Percentiles rank a stretch among this genome's conserved stretches.
phyloP scores from a whole-genome alignment of 2,113 vertebrate species.

The Dunckerocampus dactyliophorus region DNA sequence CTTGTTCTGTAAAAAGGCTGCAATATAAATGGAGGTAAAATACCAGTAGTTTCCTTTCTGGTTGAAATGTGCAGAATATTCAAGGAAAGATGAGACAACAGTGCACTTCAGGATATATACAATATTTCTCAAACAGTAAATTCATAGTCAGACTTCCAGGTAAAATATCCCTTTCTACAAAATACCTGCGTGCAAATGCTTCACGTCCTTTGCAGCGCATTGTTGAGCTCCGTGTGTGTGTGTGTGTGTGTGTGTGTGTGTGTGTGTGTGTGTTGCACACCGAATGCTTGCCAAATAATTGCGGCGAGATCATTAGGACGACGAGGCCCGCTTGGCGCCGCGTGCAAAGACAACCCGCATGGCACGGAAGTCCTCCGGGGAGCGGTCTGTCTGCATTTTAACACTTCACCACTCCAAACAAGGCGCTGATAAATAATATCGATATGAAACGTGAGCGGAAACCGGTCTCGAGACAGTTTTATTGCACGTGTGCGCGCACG shows the following conservation, averaged over 20 bases:
- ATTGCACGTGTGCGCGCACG: no score
- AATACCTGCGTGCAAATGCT: slow-evolving; percentile 18
- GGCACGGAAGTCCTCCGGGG: slow-evolving; percentile 24
- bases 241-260: not conserved
- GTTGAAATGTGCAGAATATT: no score
- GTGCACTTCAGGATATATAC: no score
- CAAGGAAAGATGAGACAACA: no score
- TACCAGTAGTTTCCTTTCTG: not conserved
- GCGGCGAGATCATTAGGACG: slow-evolving; percentile 21
- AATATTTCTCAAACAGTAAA: no score
- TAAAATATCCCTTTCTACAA: no score
- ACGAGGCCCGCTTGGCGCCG: slow-evolving; percentile 26
- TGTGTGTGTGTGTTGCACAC: not conserved
- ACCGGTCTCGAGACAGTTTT: no score
- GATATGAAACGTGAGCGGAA: no score
- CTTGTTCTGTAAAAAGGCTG: no score
- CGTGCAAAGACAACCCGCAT: slow-evolving; percentile 13
- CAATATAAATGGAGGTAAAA: not conserved
- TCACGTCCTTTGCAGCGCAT: slow-evolving; percentile 21
- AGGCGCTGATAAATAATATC: no score
- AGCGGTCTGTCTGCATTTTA: slow-evolving; percentile 1
- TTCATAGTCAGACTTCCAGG: no score
- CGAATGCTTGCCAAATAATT: slow-evolving; percentile 35
- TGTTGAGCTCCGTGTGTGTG: slow-evolving; percentile 6
- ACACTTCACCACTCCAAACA: not conserved